Percentiles rank a stretch among this genome's conserved stretches.
phyloP scores from a whole-genome alignment of 2,888 invertebrate genomes.

The Spodoptera picta region DNA sequence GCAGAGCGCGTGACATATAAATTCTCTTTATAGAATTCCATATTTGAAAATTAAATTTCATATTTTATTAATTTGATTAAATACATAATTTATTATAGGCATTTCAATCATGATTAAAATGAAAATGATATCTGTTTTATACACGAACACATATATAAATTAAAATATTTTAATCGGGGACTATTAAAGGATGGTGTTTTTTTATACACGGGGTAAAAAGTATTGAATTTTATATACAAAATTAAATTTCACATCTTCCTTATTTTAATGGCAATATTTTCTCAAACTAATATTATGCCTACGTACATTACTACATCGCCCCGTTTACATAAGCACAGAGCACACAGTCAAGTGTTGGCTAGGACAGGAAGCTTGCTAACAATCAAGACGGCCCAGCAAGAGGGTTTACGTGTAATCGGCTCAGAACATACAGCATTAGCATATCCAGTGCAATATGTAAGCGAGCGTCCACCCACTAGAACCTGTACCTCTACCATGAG shows the following conservation, averaged over 20 bases:
- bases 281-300: neutral
- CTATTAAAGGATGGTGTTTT: too few relatives aligned
- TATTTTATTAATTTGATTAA: too few relatives aligned
- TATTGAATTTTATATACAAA: too few relatives aligned
- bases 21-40: neutral
- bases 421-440: conserved; percentile 73
- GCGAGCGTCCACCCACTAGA: conserved; percentile 48
- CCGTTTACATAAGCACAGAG: conserved; percentile 41
- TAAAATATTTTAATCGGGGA: too few relatives aligned
- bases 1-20: neutral
- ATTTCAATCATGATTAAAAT: too few relatives aligned
- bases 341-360: conserved; percentile 39
- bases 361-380: conserved; percentile 59
- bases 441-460: conserved; percentile 69
- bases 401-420: conserved; percentile 79
- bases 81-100: too few relatives aligned
- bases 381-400: conserved; percentile 68
- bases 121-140: too few relatives aligned
- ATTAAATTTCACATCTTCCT: too few relatives aligned
- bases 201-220: too few relatives aligned
- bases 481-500: neutral
- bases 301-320: conserved; percentile 11
- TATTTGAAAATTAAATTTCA: too few relatives aligned
- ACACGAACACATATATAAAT: too few relatives aligned
- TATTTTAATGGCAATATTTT: too few relatives aligned